Conservation (phyloP, 2,113 vertebrate species). For the Anarhynchus alexandrinus region DNA sequence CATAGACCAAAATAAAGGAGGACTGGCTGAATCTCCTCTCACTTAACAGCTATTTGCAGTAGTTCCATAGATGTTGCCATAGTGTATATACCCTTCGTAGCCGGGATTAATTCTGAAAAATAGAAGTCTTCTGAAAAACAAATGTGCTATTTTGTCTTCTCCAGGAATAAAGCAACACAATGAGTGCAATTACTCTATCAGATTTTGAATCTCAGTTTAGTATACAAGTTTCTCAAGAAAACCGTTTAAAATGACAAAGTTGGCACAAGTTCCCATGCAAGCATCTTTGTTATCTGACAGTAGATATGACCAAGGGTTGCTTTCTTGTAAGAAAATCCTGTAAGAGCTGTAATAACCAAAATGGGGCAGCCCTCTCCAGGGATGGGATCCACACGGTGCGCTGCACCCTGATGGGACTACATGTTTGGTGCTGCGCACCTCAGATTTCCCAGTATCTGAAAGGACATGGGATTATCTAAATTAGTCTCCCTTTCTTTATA, state of each 20-base stretch:
- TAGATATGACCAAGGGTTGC: neutral
- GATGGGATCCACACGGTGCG: accelerated
- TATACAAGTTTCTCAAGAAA: neutral
- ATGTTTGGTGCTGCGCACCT: accelerated
- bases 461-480: neutral
- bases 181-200: neutral
- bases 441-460: neutral
- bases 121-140: neutral
- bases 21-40: neutral
- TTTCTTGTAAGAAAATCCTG: neutral
- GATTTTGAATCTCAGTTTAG: neutral
- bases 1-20: neutral
- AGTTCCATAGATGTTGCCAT: neutral
- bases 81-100: neutral
- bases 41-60: neutral
- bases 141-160: neutral
- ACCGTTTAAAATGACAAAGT: neutral
- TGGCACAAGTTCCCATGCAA: neutral
- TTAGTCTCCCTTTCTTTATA: neutral
- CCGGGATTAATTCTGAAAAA: neutral
- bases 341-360: neutral
- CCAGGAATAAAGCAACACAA: neutral
- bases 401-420: too few species aligned
- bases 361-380: neutral
- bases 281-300: neutral